These are phyloP conservation scores for Mercenaria mercenaria DNA, from an alignment of 1,140 invertebrate genomes.

Conservation along the genomic window DNA sequence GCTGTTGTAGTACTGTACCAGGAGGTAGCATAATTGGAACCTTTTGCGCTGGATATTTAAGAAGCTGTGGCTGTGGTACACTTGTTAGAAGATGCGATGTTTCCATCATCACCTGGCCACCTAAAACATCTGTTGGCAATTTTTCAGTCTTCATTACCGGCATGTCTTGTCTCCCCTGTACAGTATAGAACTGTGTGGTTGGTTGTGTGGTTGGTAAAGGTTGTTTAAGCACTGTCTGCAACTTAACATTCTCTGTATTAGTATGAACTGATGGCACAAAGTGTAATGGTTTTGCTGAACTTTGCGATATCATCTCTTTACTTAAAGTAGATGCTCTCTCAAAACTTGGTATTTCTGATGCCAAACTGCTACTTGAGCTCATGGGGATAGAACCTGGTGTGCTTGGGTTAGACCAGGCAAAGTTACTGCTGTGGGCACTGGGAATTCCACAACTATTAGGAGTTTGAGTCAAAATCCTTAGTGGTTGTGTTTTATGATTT, in stretches of 20 bases:
- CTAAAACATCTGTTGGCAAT: not conserved
- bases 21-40: slow-evolving; percentile 43
- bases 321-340: not conserved
- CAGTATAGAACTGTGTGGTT: not conserved
- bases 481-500: slow-evolving; percentile 14
- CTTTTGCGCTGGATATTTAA: slow-evolving; percentile 41
- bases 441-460: slow-evolving; percentile 4
- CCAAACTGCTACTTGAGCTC: not conserved
- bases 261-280: not conserved
- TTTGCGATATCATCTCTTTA: not conserved
- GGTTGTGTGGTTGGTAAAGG: not conserved
- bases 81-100: slow-evolving; percentile 14
- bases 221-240: not conserved
- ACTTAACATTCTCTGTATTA: not conserved
- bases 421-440: slow-evolving; percentile 21
- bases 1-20: slow-evolving; percentile 35
- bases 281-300: not conserved
- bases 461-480: slow-evolving; percentile 38
- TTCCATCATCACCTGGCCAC: not conserved
- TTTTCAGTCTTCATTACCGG: not conserved
- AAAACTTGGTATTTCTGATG: not conserved
- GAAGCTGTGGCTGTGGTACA: slow-evolving; percentile 36
- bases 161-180: not conserved
- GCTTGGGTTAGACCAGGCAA: slow-evolving; percentile 47
- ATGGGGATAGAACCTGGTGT: slow-evolving; percentile 23